Conservation (phyloP, 2,888 invertebrate genomes). For the Sylvicola fuscatus region DNA sequence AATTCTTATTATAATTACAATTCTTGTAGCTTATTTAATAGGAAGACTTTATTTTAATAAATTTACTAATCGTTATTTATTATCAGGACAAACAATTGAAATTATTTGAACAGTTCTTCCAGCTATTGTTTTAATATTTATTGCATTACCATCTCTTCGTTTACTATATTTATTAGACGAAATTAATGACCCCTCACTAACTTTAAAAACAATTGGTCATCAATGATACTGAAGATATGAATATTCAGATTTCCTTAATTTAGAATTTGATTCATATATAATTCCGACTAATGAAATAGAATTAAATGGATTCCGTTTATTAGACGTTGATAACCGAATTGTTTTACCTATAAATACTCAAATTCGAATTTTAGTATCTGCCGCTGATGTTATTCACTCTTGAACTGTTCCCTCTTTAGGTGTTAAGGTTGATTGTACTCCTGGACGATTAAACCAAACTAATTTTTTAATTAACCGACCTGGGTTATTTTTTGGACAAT, state of each 20-base stretch:
- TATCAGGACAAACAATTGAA: constrained; percentile 40
- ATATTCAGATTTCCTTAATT: constrained; percentile 37
- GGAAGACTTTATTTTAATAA: constrained; percentile 32
- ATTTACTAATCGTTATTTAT: constrained; percentile 32
- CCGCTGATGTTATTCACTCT: constrained; percentile 43
- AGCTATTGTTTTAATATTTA: constrained; percentile 37
- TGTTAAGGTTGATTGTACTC: constrained; percentile 42
- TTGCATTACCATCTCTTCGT: constrained; percentile 37
- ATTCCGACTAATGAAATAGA: constrained; percentile 25
- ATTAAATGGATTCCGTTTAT: constrained; percentile 29
- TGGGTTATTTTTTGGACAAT: constrained; percentile 51
- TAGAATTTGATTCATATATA: constrained; percentile 43
- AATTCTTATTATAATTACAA: constrained; percentile 38
- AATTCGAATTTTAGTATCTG: constrained; percentile 39
- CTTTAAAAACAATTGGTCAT: constrained; percentile 39
- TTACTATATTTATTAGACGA: constrained; percentile 39
- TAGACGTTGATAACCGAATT: constrained; percentile 43
- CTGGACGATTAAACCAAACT: constrained; percentile 42
- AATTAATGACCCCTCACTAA: constrained; percentile 33
- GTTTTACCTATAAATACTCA: constrained; percentile 35
- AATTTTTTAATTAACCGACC: constrained; percentile 28
- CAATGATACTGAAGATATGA: constrained; percentile 49
- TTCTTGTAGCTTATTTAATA: constrained; percentile 36
- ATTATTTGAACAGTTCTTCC: constrained; percentile 41
- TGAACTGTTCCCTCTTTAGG: constrained; percentile 34